Conservation (phyloP, 2,888 invertebrate species). For the Amphipyra tragopoginis region DNA sequence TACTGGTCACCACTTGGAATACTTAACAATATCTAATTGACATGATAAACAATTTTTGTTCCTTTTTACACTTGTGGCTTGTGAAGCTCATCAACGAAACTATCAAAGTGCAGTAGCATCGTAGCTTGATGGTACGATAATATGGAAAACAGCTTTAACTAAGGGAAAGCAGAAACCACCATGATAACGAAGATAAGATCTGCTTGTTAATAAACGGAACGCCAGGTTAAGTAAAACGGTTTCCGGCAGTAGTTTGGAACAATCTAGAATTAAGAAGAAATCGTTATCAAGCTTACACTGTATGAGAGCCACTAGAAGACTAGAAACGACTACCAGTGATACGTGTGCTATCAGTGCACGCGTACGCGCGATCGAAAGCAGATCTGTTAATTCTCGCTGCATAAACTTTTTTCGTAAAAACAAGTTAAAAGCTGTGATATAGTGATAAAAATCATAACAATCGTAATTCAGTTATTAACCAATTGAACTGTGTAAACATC, state of each 20-base stretch:
- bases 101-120: constrained; percentile 8
- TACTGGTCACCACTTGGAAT: constrained; percentile 8
- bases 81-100: no score
- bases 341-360: no score
- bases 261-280: neutral
- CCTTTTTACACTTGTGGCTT: no score
- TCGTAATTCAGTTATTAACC: no score
- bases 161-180: constrained; percentile 20
- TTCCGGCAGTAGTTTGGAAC: neutral
- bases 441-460: no score
- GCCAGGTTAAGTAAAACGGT: constrained; percentile 6
- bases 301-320: neutral
- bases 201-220: neutral
- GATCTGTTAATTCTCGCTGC: no score
- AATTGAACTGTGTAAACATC: no score
- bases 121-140: constrained; percentile 1
- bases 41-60: no score
- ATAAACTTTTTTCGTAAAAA: no score
- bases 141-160: constrained; percentile 13
- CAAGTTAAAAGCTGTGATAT: no score
- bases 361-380: no score
- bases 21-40: neutral
- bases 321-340: neutral
- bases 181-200: constrained; percentile 19
- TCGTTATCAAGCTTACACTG: neutral